phyloP scores from a whole-genome alignment of 1,140 invertebrate genomes.

The Thaumatotibia leucotreta region DNA sequence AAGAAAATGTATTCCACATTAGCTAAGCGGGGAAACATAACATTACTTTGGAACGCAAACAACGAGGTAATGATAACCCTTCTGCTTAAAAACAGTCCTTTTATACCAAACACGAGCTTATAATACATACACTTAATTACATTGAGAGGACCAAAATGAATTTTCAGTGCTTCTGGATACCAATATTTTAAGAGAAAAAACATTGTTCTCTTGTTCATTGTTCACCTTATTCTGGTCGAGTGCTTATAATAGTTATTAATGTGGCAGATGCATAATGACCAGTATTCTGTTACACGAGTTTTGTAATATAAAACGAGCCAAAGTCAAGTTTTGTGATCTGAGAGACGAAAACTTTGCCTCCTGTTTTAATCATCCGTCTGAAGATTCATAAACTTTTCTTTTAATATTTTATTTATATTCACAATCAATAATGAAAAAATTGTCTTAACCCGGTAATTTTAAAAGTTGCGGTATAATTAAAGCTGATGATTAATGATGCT shows the following conservation, averaged over 20 bases:
- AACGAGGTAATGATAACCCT: neutral
- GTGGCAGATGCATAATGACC: too few relatives aligned
- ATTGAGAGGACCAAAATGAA: too few relatives aligned
- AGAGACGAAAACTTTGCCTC: neutral
- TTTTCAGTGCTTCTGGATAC: too few relatives aligned
- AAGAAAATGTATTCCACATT: neutral
- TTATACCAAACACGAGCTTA: neutral
- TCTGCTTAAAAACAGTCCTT: neutral
- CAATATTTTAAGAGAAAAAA: too few relatives aligned
- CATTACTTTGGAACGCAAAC: neutral
- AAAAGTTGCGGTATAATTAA: neutral
- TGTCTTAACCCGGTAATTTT: neutral
- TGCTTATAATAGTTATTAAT: too few relatives aligned
- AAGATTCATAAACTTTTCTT: neutral
- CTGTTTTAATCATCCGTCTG: neutral
- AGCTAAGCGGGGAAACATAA: neutral
- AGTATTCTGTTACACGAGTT: too few relatives aligned
- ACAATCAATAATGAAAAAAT: neutral
- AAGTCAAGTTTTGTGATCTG: too few relatives aligned
- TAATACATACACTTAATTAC: neutral
- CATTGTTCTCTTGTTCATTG: too few relatives aligned
- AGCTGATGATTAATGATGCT: neutral
- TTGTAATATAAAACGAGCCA: too few relatives aligned
- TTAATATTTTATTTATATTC: neutral
- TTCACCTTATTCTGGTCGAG: too few relatives aligned